Evolutionary conservation across 2,888 invertebrate genomes (phyloP).

Genomic region (Hirtodrosophila cameraria): DNA sequence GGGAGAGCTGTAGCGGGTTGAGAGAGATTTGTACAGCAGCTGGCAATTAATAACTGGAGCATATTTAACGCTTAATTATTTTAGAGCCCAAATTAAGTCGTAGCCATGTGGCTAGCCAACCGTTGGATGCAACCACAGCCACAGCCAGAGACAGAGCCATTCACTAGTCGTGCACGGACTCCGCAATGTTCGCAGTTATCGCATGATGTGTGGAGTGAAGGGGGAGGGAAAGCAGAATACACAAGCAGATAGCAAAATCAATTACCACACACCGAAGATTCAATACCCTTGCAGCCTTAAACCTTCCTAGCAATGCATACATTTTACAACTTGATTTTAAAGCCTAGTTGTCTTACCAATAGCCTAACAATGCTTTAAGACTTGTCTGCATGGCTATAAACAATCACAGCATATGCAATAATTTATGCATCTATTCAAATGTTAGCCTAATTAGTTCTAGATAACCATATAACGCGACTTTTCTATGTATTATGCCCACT

Average conservation of each 20-base stretch:
- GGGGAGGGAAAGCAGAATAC: not conserved
- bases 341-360: not conserved
- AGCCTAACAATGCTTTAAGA: not conserved
- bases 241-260: slow-evolving; percentile 4
- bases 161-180: slow-evolving; percentile 70
- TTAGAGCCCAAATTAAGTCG: slow-evolving; percentile 60
- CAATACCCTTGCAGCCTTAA: slow-evolving; percentile 8
- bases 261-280: not conserved
- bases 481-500: slow-evolving; percentile 37
- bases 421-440: slow-evolving; percentile 40
- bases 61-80: slow-evolving; percentile 78
- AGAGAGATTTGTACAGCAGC: slow-evolving; percentile 15
- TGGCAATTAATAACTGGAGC: slow-evolving; percentile 75
- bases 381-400: slow-evolving; percentile 23
- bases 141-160: slow-evolving; percentile 39
- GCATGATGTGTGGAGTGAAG: slow-evolving; percentile 49
- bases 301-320: too few relatives aligned
- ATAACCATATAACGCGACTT: slow-evolving; percentile 30
- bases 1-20: not conserved
- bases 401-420: slow-evolving; percentile 15
- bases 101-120: slow-evolving; percentile 61
- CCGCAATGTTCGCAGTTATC: slow-evolving; percentile 35
- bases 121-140: slow-evolving; percentile 58
- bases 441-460: slow-evolving; percentile 35
- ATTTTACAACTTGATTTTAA: not conserved